phyloP scores from a whole-genome alignment of 2,113 vertebrate genomes.

The Cephalopholis sonnerati region DNA sequence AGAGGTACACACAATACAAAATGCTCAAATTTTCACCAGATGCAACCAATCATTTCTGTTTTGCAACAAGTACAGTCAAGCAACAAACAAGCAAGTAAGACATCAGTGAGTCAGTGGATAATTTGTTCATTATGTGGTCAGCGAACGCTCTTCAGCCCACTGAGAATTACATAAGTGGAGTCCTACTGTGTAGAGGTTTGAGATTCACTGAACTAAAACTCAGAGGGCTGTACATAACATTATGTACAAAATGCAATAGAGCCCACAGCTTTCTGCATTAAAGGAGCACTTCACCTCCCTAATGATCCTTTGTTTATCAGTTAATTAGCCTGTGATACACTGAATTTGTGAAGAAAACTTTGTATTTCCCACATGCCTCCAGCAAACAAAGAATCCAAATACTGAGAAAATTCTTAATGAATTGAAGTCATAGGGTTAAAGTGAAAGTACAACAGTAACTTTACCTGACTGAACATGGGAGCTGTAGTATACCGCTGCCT shows the following conservation, averaged over 20 bases:
- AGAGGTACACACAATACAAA: not conserved
- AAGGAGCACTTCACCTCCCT: too few relatives aligned
- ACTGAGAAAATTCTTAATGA: too few relatives aligned
- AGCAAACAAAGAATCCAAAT: too few relatives aligned
- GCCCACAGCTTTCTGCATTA: not conserved
- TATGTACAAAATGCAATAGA: not conserved
- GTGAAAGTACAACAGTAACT: too few relatives aligned
- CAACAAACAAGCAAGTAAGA: not conserved
- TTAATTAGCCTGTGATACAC: too few relatives aligned
- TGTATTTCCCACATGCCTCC: too few relatives aligned
- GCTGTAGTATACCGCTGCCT: too few relatives aligned
- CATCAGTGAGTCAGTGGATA: not conserved
- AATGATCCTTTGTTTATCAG: too few relatives aligned
- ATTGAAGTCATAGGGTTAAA: too few relatives aligned
- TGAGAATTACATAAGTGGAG: too few relatives aligned
- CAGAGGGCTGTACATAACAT: not conserved
- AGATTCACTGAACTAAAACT: not conserved
- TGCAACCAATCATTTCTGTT: not conserved
- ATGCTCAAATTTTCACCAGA: not conserved
- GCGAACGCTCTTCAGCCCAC: not conserved
- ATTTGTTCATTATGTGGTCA: not conserved
- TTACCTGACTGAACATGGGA: too few relatives aligned
- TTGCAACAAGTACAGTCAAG: not conserved
- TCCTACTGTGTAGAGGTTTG: not conserved
- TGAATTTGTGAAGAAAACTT: too few relatives aligned